Conservation (phyloP, 2,888 invertebrate species). For the Portevinia maculata region DNA sequence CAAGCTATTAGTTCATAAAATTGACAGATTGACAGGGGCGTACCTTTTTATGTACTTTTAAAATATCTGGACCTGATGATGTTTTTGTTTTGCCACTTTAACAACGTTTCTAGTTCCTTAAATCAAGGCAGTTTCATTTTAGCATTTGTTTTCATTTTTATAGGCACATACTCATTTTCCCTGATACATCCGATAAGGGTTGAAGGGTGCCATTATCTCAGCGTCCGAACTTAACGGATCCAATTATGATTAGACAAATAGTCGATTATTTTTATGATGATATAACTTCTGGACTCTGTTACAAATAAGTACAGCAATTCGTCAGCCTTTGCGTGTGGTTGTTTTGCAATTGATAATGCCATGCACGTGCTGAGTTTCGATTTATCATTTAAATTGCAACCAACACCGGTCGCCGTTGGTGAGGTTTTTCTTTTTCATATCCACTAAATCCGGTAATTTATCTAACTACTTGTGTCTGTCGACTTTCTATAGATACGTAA, state of each 20-base stretch:
- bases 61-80: no score
- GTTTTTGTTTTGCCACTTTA: no score
- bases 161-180: no score
- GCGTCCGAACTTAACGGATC: conserved; percentile 52
- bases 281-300: conserved; percentile 22
- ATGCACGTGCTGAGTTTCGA: conserved; percentile 45
- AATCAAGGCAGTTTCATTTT: no score
- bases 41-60: no score
- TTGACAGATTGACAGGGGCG: no score
- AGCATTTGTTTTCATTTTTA: background rate
- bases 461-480: conserved; percentile 10
- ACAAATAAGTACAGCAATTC: background rate
- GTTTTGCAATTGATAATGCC: conserved; percentile 19
- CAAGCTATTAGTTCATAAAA: no score
- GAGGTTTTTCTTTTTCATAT: conserved; percentile 14
- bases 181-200: conserved; percentile 45
- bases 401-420: background rate
- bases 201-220: conserved; percentile 40
- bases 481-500: conserved; percentile 2
- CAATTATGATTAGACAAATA: conserved; percentile 63
- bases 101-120: no score
- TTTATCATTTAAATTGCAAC: conserved; percentile 35
- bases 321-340: conserved; percentile 1
- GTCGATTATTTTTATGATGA: conserved; percentile 53
- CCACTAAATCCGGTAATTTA: conserved; percentile 30